These are phyloP conservation scores for Xanthostigma xanthostigma DNA, from an alignment of 2,888 invertebrate species.

Conservation along the genomic window DNA sequence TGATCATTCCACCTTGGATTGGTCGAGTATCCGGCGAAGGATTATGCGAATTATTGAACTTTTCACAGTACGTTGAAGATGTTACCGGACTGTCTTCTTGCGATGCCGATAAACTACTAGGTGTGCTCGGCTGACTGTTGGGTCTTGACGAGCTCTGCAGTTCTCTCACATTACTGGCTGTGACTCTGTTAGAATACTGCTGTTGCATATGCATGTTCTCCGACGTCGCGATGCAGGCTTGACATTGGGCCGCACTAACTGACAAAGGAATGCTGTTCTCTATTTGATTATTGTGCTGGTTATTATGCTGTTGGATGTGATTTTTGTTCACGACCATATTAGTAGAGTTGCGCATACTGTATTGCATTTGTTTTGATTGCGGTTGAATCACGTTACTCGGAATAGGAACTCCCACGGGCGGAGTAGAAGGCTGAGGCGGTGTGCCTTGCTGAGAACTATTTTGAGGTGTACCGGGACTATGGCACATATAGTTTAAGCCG, in stretches of 20 bases:
- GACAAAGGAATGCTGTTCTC: too few species aligned
- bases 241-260: conserved; percentile 30
- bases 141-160: conserved; percentile 26
- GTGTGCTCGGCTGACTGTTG: conserved; percentile 34
- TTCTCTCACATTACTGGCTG: not conserved
- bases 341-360: not conserved
- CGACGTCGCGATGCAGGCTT: conserved; percentile 33
- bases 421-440: conserved; percentile 6
- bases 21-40: conserved; percentile 49
- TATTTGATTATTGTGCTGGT: too few species aligned
- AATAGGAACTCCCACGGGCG: not conserved
- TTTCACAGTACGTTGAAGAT: conserved; percentile 49
- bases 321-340: not conserved
- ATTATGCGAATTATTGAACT: conserved; percentile 27
- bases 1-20: conserved; percentile 72
- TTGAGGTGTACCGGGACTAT: conserved; percentile 21
- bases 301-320: too few species aligned
- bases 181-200: not conserved
- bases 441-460: conserved; percentile 23
- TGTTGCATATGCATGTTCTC: conserved; percentile 30
- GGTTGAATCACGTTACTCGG: not conserved
- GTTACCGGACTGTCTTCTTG: conserved; percentile 48
- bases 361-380: conserved; percentile 1
- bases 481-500: not conserved
- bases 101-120: conserved; percentile 35